These are phyloP conservation scores for Ptyas mucosa DNA, from an alignment of 2,113 vertebrate species.

Conservation along the genomic window DNA sequence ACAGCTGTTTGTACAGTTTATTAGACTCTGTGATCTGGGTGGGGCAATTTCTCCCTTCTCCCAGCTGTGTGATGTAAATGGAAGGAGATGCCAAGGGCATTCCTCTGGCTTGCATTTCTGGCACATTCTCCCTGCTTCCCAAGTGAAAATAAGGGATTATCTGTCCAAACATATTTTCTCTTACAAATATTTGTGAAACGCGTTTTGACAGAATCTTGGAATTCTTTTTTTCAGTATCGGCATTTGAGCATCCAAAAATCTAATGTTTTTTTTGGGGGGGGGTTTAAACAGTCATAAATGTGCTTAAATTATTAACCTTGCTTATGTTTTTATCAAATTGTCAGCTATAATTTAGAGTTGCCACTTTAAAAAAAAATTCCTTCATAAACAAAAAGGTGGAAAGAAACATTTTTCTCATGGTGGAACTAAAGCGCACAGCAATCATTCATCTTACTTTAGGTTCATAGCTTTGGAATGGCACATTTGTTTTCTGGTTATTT, in stretches of 20 bases:
- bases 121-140: not conserved
- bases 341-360: not conserved
- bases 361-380: not conserved
- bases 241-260: constrained; percentile 6
- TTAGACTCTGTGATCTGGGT: not conserved
- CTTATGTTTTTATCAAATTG: not conserved
- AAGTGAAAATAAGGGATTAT: constrained; percentile 1
- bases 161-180: constrained; percentile 12
- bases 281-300: not conserved
- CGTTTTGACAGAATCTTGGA: not conserved
- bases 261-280: not conserved
- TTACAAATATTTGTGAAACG: constrained; percentile 3
- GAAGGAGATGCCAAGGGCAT: not conserved
- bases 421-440: not conserved
- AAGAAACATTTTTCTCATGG: not conserved
- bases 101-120: constrained; percentile 10
- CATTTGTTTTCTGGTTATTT: not conserved
- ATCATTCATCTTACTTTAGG: not conserved
- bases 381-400: not conserved
- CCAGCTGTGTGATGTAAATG: constrained; percentile 6
- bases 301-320: not conserved
- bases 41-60: not conserved
- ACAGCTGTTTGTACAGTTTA: not conserved
- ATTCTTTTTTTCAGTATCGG: not conserved
- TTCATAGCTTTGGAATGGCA: not conserved